Percentiles rank a stretch among this genome's conserved stretches.
phyloP scores from a whole-genome alignment of 2,888 invertebrate species.

The Eumerus sabulonum region DNA sequence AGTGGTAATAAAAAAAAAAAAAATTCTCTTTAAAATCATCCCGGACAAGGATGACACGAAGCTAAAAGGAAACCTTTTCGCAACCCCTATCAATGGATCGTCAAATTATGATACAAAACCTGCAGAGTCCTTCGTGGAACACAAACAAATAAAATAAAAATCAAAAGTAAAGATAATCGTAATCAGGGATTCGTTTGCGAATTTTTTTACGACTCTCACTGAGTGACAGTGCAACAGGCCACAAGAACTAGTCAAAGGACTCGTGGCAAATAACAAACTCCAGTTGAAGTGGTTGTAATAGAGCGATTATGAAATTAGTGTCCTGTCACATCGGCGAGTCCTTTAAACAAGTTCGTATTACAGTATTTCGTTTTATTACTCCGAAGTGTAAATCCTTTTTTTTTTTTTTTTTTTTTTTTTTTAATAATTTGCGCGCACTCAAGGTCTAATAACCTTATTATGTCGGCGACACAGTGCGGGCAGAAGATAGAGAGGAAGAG shows the following conservation, averaged over 20 bases:
- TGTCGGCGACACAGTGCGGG: no score
- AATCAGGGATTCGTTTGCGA: slow-evolving; percentile 55
- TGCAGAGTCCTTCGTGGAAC: slow-evolving; percentile 2
- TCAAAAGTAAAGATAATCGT: slow-evolving; percentile 42
- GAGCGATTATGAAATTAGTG: slow-evolving; percentile 59
- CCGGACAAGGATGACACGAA: slow-evolving; percentile 17
- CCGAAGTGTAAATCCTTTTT: slow-evolving; percentile 63
- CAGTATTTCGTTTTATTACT: slow-evolving; percentile 43
- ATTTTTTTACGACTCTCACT: slow-evolving; percentile 41
- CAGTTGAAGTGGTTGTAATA: slow-evolving; percentile 35
- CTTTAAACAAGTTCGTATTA: not conserved
- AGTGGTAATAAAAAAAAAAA: slow-evolving; percentile 52
- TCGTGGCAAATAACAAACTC: slow-evolving; percentile 3
- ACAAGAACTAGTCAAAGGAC: no score
- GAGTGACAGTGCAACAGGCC: slow-evolving; percentile 14
- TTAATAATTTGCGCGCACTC: no score
- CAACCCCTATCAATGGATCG: slow-evolving; percentile 64
- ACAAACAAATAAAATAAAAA: slow-evolving; percentile 23
- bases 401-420: no score
- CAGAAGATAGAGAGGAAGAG: no score
- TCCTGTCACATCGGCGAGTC: slow-evolving; percentile 14
- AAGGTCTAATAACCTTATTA: no score
- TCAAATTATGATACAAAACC: slow-evolving; percentile 35
- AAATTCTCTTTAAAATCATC: slow-evolving; percentile 23
- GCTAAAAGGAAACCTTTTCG: slow-evolving; percentile 21